These are phyloP conservation scores for Onychorhynchus coronatus DNA, from an alignment of 2,113 vertebrate genomes.

Conservation along the genomic window DNA sequence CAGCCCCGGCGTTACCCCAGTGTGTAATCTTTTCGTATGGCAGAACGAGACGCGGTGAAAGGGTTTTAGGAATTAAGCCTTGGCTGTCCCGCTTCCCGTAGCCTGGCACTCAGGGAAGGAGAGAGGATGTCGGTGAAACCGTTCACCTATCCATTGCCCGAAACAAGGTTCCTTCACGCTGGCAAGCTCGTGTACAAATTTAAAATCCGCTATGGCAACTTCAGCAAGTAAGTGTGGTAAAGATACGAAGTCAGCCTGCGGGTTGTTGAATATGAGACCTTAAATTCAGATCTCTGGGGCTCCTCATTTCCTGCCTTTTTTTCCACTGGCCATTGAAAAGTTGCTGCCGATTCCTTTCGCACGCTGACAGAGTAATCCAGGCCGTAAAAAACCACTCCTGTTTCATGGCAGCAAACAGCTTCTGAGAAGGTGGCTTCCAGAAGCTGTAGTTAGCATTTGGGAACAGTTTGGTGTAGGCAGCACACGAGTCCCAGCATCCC, in stretches of 20 bases:
- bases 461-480: neutral
- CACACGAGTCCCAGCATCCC: neutral
- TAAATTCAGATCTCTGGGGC: too few relatives aligned
- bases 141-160: constrained; percentile 78
- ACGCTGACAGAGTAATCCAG: neutral
- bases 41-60: neutral
- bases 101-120: neutral
- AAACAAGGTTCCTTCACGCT: constrained; percentile 84
- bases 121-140: constrained; percentile 77
- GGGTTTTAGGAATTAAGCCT: neutral
- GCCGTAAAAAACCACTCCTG: rapidly evolving
- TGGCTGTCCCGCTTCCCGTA: neutral
- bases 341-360: neutral
- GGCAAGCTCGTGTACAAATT: constrained; percentile 82
- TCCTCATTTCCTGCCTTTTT: neutral
- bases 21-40: too few relatives aligned
- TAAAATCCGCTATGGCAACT: constrained; percentile 79
- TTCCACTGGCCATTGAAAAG: too few relatives aligned
- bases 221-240: constrained; percentile 70
- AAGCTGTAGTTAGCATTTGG: neutral
- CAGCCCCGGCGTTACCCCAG: neutral
- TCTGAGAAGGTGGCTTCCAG: neutral
- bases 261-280: neutral
- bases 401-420: neutral
- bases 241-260: neutral